Evolutionary conservation across 1,140 invertebrate species (phyloP).

Genomic region (Monomorium pharaonis): DNA sequence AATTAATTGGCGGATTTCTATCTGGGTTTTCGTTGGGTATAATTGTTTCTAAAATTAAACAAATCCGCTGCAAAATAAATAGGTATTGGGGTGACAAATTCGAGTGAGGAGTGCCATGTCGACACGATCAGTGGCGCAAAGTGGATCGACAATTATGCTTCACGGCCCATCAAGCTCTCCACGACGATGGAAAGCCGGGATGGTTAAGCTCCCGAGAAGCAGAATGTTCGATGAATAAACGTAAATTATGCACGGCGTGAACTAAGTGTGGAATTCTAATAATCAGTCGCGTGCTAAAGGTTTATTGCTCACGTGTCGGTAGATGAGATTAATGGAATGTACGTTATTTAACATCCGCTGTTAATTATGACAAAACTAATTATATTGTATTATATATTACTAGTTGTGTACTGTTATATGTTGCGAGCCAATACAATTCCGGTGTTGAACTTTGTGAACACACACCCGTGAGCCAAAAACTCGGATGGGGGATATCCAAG

Average conservation of each 20-base stretch:
- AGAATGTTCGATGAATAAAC: slow-evolving; percentile 39
- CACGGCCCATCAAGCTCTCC: slow-evolving; percentile 33
- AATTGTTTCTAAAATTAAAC: slow-evolving; percentile 11
- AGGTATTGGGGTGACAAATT: slow-evolving; percentile 47
- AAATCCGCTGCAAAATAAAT: slow-evolving; percentile 33
- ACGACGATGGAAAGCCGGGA: slow-evolving; percentile 23
- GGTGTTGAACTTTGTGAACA: background rate
- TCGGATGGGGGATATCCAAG: background rate
- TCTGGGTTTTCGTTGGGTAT: background rate
- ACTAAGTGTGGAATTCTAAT: slow-evolving; percentile 45
- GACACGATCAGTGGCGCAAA: slow-evolving; percentile 34
- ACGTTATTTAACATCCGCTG: background rate
- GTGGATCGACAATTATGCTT: slow-evolving; percentile 59
- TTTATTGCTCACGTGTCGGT: slow-evolving; percentile 7
- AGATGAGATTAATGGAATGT: slow-evolving; percentile 26
- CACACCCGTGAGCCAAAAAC: background rate
- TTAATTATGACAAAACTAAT: slow-evolving; percentile 14
- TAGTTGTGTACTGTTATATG: background rate
- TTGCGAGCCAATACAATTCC: background rate
- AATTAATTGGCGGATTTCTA: background rate
- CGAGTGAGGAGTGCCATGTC: slow-evolving; percentile 21
- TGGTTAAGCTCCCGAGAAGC: slow-evolving; percentile 26
- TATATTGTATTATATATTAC: background rate
- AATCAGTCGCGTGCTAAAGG: background rate
- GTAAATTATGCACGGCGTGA: slow-evolving; percentile 36